Evolutionary conservation across 2,888 invertebrate species (phyloP), one percentile per base, ranked within the genome.

Genomic region (Punctoribates punctum): DNA sequence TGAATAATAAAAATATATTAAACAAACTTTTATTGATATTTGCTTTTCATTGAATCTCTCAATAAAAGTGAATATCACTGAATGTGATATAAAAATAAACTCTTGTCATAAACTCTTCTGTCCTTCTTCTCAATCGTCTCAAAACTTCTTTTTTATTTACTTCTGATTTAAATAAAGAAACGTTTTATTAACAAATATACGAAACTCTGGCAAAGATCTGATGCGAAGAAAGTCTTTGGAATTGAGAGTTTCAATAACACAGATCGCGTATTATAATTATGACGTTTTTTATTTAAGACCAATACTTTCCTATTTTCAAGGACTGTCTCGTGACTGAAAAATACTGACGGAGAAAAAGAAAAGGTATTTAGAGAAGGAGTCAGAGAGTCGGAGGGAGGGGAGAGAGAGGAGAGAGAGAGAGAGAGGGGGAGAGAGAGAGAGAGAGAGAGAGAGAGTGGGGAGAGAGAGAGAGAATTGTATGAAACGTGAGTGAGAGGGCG

Each of bases 261-360:
- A 5, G 8, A 34, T n/a, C 4, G 51, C 13, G 20, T 20, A 20
- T 51, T 8, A 27, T 5, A 27, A 62, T 62, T 34, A 34, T 62
- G 62, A 62, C 62, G 62, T 27, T 4, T 62, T 62, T 62, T 15
- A 62, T 57, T 20, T n/a, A 23, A 62, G 62, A 62, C 62, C 62
- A 62, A 62, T 29, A 34, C 62, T 17, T 27, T 29, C 54, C 3
- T 54, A 8, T 6, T 29, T 62, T 62, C 62, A 62, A 62, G 62
- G 62, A 23, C 20, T 62, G 27, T 1, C 34, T 62, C 29, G 54
- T 54, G 54, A 54, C 54, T 20, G 20, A 54, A 17, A 54, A 54
- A 15, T 20, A 54, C 34, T 34, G 34, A 34, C 34, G 20, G 4
- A 54, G 4, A 20, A n/a, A 20, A 6, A 54, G n/a, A n/a, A 54